phyloP scores from a whole-genome alignment of 2,113 vertebrate species.

The Verasper variegatus region DNA sequence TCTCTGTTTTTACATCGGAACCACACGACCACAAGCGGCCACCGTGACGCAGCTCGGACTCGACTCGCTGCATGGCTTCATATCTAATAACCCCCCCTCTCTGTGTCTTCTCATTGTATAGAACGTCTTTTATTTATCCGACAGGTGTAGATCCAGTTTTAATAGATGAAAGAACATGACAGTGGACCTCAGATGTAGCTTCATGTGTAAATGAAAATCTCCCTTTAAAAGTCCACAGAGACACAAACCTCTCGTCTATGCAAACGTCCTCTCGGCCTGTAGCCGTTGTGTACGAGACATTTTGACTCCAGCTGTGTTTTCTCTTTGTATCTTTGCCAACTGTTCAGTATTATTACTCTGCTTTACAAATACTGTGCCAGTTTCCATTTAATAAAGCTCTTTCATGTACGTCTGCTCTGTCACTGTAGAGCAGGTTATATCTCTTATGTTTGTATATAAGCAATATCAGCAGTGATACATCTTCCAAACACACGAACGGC shows the following conservation, averaged over 20 bases:
- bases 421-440: no score
- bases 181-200: slow-evolving; percentile 41
- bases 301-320: slow-evolving; percentile 45
- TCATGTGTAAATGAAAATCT: slow-evolving; percentile 47
- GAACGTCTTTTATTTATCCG: slow-evolving; percentile 73
- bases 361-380: slow-evolving; percentile 25
- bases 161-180: slow-evolving; percentile 37
- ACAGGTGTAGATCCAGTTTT: slow-evolving; percentile 40
- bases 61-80: slow-evolving; percentile 45
- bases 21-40: no score
- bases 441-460: no score
- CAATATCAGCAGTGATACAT: no score
- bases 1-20: slow-evolving; percentile 12
- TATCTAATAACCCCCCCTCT: background rate
- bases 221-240: no score
- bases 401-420: slow-evolving; percentile 35
- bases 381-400: slow-evolving; percentile 73
- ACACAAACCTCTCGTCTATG: slow-evolving; percentile 65
- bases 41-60: slow-evolving; percentile 2
- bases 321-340: slow-evolving; percentile 52
- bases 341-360: slow-evolving; percentile 71
- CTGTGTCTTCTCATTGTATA: slow-evolving; percentile 59
- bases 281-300: slow-evolving; percentile 36
- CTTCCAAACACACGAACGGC: no score
- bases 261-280: slow-evolving; percentile 53